Evolutionary conservation across 2,888 invertebrate genomes (phyloP), one percentile per base, ranked within the genome.

Genomic region (Eristalis intricaria): DNA sequence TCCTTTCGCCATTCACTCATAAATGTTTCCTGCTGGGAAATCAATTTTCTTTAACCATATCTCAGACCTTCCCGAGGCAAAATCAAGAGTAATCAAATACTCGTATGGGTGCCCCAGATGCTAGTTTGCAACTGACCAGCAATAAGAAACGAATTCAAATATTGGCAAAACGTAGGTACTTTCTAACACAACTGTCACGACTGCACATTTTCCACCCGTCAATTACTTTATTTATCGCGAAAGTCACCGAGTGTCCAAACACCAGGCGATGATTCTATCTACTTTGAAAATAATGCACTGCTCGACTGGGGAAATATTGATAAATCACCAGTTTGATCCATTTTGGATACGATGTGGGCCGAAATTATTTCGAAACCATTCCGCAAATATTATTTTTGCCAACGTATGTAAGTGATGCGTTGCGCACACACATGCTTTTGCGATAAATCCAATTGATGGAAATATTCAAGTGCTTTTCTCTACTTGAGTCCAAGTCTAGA

Each of bases 1-100:
- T 93, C 91, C 93, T 91, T 92, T 91, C 90, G 92, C 91, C 93
- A 91, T 91, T 91, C 90, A 90, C 91, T 93, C 88, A 92, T 90
- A 92, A 92, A 92, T 92, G 92, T 92, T 92, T 92, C 93, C 93
- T 91, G 92, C 93, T 93, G 90, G 93, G 90, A 92, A 92, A 92
- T 93, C 38, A 68, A 64, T 89, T 89, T 77, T 65, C 79, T 90
- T 90, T 89, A 92, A 91, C 92, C 93, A 91, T 91, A 89, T 93
- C 93, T 93, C 93, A 93, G 93, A 93, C 93, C 93, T 93, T 93
- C 93, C 93, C 93, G 93, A 91, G 93, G 93, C 93, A 84, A 89
- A 84, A 68, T 50, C 11, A 50, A 76, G 93, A 93, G 93, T 91
- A 93, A 93, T 92, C 19, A 90, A 88, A 92, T 93, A 92, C 93